Base-by-base conservation (phyloP, 2,888 invertebrate genomes). In the Lasioglossum leucozonium region DNA sequence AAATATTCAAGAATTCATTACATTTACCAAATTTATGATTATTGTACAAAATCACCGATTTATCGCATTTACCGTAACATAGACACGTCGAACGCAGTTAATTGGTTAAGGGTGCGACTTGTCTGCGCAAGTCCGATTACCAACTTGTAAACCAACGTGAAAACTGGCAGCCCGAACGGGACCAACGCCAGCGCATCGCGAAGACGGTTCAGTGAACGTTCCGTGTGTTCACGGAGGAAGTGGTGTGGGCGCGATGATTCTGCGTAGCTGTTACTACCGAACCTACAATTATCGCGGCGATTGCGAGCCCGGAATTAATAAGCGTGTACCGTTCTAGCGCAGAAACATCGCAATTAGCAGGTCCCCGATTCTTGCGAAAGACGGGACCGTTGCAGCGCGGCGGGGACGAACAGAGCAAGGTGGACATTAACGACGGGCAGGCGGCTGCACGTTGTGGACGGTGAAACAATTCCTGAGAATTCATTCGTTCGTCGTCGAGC, bases 301-400 rank as follows among this genome's bases (percentile, higher is more conserved):
- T 26, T n/a, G 79, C 65, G 76, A 40, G 69, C 75, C 65, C 30
- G 69, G 62, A 81, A 87, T 85, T 85, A 83, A 88, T 87, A 85
- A 77, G 74, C 77, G 75, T 22, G 72, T 62, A 77, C 55, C 34
- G 51, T 34, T 47, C 81, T 47, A 65, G 18, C 51, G 76, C 67
- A 30, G 71, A 69, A 73, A 69, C 74, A 47, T 75, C 82, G 84
- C 82, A 87, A 89, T 89, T 90, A 89, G 79, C 76, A 58, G 51
- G 77, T 18, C 30, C 62, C 44, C 34, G 77, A 69, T 65, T 58
- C 79, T 85, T 88, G 87, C 84, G 84, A 89, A 85, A 88, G 80
- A 16, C 47, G 40, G 16, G 40, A 30, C 30, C 65, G 65, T 51
- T 67, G 58, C 72, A 26, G 58, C 67, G 30, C 10, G 22, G 34